phyloP scores from a whole-genome alignment of 2,888 invertebrate species.

The Melinopterus prodromus region DNA sequence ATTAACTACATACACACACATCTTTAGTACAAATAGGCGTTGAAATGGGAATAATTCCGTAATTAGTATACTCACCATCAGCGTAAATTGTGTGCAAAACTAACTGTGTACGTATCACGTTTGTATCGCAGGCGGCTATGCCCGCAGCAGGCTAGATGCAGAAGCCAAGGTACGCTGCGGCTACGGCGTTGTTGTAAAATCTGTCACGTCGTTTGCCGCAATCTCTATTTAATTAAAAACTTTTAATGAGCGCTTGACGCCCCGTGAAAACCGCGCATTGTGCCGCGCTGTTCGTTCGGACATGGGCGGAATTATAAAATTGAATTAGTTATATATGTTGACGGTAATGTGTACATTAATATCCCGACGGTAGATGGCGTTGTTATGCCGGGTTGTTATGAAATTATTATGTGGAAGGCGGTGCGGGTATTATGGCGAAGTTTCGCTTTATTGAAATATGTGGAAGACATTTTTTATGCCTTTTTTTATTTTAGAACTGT shows the following conservation, averaged over 20 bases:
- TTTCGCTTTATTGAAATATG: no score
- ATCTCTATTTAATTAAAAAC: conserved; percentile 55
- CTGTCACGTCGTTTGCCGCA: conserved; percentile 31
- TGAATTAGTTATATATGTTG: conserved; percentile 24
- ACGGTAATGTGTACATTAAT: conserved; percentile 21
- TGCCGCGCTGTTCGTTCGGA: conserved; percentile 21
- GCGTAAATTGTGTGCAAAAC: no score
- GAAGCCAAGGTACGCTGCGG: not conserved
- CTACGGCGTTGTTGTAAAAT: not conserved
- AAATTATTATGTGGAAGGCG: no score
- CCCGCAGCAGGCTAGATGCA: not conserved
- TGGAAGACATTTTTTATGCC: no score
- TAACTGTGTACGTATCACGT: not conserved
- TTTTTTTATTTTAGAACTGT: no score
- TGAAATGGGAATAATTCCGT: not conserved
- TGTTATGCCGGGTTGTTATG: not conserved
- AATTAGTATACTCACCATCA: not conserved
- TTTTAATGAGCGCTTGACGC: conserved; percentile 53
- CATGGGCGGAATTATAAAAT: conserved; percentile 48
- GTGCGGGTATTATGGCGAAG: no score
- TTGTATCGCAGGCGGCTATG: not conserved
- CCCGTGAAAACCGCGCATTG: conserved; percentile 45
- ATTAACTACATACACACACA: no score
- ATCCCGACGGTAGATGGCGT: conserved; percentile 6
- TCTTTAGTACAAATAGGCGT: not conserved